Base-by-base conservation (phyloP, 2,888 invertebrate genomes). In the Mesorhabditis spiculigera region DNA sequence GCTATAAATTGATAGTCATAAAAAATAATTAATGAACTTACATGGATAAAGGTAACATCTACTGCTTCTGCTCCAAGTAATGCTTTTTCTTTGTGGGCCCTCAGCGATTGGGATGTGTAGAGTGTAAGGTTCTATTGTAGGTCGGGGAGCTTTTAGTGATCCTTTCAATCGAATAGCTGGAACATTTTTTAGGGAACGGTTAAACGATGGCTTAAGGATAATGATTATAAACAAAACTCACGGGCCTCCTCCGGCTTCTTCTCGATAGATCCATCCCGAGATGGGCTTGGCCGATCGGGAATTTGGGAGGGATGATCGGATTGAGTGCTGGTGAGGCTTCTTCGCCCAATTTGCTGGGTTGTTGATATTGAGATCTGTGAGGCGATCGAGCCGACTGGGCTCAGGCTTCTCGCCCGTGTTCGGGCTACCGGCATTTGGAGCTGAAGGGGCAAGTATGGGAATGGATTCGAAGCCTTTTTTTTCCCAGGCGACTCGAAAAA, bases 51-150 rank as follows among this genome's bases (percentile, higher is more conserved):
- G 58, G n/a, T 50, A 50, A 50, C 58, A 50, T 50, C 58, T 10
- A n/a, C 58, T 50, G n/a, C 58, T 50, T 50, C 58, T 10, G 58
- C 58, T 50, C 58, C 58, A 50, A 10, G 58, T 50, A n/a, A 50
- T 50, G n/a, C 58, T 50, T 50, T 50, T 50, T 50, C 58, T 50
- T 50, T 13, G n/a, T 10, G 10, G 8, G 10, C 58, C 58, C 3
- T 50, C 58, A 50, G 58, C n/a, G 58, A 50, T 50, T 0, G 58
- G 58, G 58, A 50, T 50, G 8, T n/a, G 58, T n/a, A 50, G 58
- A 10, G 58, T 50, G n/a, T 13, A 50, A 50, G 58, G 58, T n/a
- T 50, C 58, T 10, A 13, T 50, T 50, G 8, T n/a, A 10, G 10
- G 10, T 13, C 58, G 58, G n/a, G 58, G 58, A 13, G n/a, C 8